Conservation (phyloP, 2,888 invertebrate genomes). For the Zonitis immaculata region DNA sequence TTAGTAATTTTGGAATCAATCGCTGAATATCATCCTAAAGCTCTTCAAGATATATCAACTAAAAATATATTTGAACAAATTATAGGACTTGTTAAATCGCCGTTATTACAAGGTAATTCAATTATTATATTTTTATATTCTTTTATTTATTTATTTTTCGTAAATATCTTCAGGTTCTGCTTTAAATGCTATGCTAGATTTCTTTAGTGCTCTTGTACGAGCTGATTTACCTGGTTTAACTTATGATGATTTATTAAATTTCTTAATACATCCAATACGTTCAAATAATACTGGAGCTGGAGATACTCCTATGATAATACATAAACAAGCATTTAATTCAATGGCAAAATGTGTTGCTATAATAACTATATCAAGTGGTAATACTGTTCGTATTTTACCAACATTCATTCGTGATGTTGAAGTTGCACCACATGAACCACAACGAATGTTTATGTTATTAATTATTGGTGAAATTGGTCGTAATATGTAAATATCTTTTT, state of each 20-base stretch:
- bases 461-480: constrained; percentile 97
- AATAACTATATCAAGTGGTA: constrained; percentile 75
- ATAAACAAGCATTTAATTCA: constrained; percentile 84
- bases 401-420: constrained; percentile 69
- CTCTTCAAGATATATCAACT: constrained; percentile 66
- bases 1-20: constrained; percentile 78
- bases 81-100: constrained; percentile 81
- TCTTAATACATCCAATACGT: constrained; percentile 60
- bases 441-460: constrained; percentile 87
- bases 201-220: constrained; percentile 86
- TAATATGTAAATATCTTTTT: constrained; percentile 66
- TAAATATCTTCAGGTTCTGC: constrained; percentile 66
- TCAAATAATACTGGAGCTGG: constrained; percentile 7
- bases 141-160: constrained; percentile 1
- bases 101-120: constrained; percentile 80
- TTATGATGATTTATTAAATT: constrained; percentile 73
- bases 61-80: constrained; percentile 80
- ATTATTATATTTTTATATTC: background rate
- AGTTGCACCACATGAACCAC: constrained; percentile 66
- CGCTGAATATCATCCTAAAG: constrained; percentile 71
- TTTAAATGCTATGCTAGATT: constrained; percentile 82
- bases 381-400: constrained; percentile 63
- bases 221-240: constrained; percentile 69
- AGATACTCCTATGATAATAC: constrained; percentile 41
- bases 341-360: constrained; percentile 96